Conservation (phyloP, 2,888 invertebrate genomes). For the Athrips mouffetella region DNA sequence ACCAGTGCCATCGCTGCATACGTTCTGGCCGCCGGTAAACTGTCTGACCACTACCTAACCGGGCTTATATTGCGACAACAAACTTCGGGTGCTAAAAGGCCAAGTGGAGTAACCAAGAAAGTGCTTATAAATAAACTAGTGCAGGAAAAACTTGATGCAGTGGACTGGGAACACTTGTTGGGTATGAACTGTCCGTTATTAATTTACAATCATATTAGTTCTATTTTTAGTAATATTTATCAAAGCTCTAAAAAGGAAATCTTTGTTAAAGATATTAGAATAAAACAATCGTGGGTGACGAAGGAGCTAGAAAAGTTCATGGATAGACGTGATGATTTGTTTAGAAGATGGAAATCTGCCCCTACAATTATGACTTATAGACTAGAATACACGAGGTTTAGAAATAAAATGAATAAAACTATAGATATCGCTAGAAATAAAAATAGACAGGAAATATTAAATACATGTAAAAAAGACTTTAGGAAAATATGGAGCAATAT, state of each 20-base stretch:
- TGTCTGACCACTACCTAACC: background rate
- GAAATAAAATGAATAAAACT: background rate
- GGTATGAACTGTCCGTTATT: background rate
- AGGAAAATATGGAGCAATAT: slow-evolving; percentile 1
- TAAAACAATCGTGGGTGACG: background rate
- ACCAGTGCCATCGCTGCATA: no score
- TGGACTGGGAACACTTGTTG: background rate
- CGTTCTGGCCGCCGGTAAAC: background rate
- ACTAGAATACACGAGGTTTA: background rate
- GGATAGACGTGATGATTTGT: background rate
- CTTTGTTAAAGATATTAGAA: background rate
- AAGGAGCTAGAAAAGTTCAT: background rate
- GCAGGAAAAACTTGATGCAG: background rate
- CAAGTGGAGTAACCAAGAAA: background rate
- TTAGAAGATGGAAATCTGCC: background rate
- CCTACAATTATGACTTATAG: background rate
- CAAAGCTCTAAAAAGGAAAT: background rate
- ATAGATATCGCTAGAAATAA: background rate
- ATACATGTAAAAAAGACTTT: background rate
- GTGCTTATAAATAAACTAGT: background rate
- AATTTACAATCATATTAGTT: background rate
- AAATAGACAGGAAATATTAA: background rate
- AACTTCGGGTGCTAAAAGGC: background rate
- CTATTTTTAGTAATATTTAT: background rate
- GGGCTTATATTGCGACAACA: background rate